These are phyloP conservation scores for Saccopteryx leptura DNA, from an alignment of 2,113 vertebrate species.

Conservation along the genomic window DNA sequence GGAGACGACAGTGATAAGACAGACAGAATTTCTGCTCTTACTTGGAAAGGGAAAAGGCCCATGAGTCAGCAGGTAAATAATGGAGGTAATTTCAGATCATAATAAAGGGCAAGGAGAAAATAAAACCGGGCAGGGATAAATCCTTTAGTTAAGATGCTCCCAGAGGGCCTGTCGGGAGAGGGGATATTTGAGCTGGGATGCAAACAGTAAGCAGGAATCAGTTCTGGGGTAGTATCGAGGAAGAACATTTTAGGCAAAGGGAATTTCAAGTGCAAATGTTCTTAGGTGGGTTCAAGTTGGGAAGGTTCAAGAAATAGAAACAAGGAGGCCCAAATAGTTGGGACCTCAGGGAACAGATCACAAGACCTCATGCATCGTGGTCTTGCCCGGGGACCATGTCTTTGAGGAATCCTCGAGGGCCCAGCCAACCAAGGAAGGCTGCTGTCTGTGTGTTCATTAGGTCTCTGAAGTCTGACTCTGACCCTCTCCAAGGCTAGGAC, in stretches of 20 bases:
- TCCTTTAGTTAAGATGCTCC: background rate
- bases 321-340: background rate
- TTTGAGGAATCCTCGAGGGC: background rate
- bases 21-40: background rate
- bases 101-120: background rate
- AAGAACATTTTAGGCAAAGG: background rate
- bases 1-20: background rate
- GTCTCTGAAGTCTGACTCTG: background rate
- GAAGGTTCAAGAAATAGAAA: background rate
- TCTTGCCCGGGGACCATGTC: background rate
- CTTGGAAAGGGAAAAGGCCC: background rate
- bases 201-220: background rate
- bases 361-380: background rate
- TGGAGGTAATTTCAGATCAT: background rate
- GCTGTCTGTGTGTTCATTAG: background rate
- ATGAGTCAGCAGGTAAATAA: background rate
- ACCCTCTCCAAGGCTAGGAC: background rate
- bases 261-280: background rate
- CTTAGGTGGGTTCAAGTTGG: background rate
- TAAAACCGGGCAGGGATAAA: background rate
- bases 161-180: background rate
- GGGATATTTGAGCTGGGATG: background rate
- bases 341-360: background rate
- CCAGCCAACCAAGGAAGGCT: background rate
- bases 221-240: background rate